Base-by-base conservation (phyloP, 1,140 invertebrate species). In the Homalodisca vitripennis region DNA sequence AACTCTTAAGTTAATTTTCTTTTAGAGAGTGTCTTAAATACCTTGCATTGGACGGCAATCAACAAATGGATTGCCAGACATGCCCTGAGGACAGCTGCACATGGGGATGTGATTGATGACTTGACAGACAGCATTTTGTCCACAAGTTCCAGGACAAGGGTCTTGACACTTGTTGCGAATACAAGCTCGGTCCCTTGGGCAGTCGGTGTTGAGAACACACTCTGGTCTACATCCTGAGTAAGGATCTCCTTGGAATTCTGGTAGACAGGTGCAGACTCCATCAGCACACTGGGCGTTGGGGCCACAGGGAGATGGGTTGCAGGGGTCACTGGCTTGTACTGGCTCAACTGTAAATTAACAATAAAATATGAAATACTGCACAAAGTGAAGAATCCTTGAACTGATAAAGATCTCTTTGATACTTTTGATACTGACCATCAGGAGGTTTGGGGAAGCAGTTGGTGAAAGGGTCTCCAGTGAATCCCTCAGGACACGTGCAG, bases 61-160 rank as follows among this genome's bases (percentile, higher is more conserved):
- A n/a, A 77, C 69, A 67, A 81, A 81, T 24, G 84, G 80, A 77
- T 84, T 81, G 71, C 85, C 85, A 17, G 78, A 76, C 71, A 76
- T 78, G 62, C 80, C 80, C 20, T 75, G 63, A 3, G 78, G 77
- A 75, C 83, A 85, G 65, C 73, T 78, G 71, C 85, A 86, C 3
- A 79, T 78, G 1, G 84, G 79, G 34, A 80, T 78, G 67, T 84
- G 80, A 72, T 82, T 81, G 17, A 87, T 83, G 1, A 90, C 87
- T 30, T 83, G 80, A 75, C 90, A 92, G 60, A 84, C 76, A 26
- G 90, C 88, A 75, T 86, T 86, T 68, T 85, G 82, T 0, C 89
- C 90, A 79, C 91, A 92, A 27, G 85, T 85, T 68, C 86, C 88
- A n/a, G 82, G 82, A 75, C 91, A 93, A 30, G 91, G 91, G 78